Evolutionary conservation across 2,797 vertebrate species (phyloP).

Genomic region (Acanthurus tractus): DNA sequence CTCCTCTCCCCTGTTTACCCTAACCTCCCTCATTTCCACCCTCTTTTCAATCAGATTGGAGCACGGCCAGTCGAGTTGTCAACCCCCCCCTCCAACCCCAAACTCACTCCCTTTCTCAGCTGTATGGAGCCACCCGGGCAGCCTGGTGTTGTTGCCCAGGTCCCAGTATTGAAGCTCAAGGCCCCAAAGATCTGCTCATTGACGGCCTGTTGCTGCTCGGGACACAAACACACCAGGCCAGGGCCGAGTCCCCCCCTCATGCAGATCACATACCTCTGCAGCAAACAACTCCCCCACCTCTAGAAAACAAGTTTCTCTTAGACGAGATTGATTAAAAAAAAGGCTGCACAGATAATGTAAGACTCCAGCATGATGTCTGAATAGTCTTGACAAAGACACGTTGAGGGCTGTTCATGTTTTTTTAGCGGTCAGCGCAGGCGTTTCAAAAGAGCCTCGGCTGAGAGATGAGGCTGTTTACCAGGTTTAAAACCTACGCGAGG

Average conservation of each 20-base stretch:
- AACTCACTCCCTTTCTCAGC: conserved; percentile 28
- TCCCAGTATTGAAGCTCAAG: conserved; percentile 52
- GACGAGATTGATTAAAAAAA: conserved; percentile 23
- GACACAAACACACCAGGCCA: conserved; percentile 31
- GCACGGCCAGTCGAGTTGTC: conserved; percentile 57
- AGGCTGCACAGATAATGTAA: conserved; percentile 28
- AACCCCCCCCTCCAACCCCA: background rate
- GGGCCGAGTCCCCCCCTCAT: conserved; percentile 14
- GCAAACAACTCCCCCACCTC: conserved; percentile 12
- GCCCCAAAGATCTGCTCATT: conserved; percentile 46
- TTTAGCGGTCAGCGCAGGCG: conserved; percentile 7
- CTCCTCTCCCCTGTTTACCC: conserved; percentile 23
- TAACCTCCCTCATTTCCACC: conserved; percentile 33
- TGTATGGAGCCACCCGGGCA: conserved; percentile 26
- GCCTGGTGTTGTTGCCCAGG: conserved; percentile 48
- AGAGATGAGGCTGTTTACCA: conserved; percentile 35
- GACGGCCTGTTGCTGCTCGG: conserved; percentile 44
- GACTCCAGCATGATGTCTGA: conserved; percentile 22
- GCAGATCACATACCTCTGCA: conserved; percentile 30
- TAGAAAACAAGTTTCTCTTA: conserved; percentile 28
- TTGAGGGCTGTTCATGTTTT: conserved; percentile 24
- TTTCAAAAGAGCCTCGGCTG: conserved; percentile 34
- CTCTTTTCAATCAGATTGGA: conserved; percentile 57
- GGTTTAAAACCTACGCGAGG: conserved; percentile 35
- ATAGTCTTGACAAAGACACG: conserved; percentile 19